Evolutionary conservation across 2,797 vertebrate genomes (phyloP), one percentile per base, ranked within the genome.

Genomic region (Sebastes flavidus): DNA sequence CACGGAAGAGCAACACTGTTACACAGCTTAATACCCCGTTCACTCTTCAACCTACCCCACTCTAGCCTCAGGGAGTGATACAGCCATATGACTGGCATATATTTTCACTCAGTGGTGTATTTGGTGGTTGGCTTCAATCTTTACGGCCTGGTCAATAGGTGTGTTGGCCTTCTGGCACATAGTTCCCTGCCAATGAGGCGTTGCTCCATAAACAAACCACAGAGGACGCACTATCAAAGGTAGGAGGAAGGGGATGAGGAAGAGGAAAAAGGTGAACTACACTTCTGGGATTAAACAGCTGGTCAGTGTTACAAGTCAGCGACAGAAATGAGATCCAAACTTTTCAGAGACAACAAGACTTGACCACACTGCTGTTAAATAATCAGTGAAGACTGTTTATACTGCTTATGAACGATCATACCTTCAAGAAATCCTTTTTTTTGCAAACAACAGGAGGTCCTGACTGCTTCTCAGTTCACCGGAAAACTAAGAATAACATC

Each of bases 161-260:
- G 73, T 9, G 22, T 66, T 61, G 29, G 69, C 75, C 49, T 74
- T 66, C 67, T 72, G 58, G 80, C 65, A 78, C 75, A 87, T 72
- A 82, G 76, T 84, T 84, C 56, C 25, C 32, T 78, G 13, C 72
- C 85, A 89, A 82, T 81, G 86, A 86, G 72, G 85, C 86, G 14
- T 80, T 73, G 73, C 88, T 74, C 82, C 82, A 86, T 83, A 87
- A 85, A 87, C 63, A 83, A 90, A 86, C 84, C 84, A 59, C 68
- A 65, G 18, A 87, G 79, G 83, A 83, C 71, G 58, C 12, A 9
- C 76, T 66, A 77, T 88, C 77, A 88, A 84, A 84, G 49, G 52
- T 25, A 75, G 49, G 63, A 82, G 60, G 76, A 72, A 69, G 49
- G 34, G 81, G 69, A 83, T 66, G 34, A 58, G 73, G 75, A 81